Conservation (phyloP, 2,113 vertebrate genomes). For the Paramormyrops kingsleyae region DNA sequence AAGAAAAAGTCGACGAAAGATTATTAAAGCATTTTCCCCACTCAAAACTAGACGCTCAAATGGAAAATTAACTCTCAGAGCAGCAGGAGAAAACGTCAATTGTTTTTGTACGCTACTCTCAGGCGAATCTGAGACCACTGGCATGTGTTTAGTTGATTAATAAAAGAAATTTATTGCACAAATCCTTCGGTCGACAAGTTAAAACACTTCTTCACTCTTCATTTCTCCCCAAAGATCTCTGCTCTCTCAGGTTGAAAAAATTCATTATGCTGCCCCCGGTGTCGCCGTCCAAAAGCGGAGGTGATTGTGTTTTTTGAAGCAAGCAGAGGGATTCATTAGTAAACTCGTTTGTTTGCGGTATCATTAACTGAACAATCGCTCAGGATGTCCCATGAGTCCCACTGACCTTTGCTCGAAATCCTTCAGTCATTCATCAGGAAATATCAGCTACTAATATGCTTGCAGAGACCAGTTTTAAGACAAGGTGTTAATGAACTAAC, state of each 20-base stretch:
- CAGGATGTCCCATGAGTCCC: constrained; percentile 76
- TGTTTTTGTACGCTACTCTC: constrained; percentile 22
- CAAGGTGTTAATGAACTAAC: constrained; percentile 89
- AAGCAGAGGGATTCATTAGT: constrained; percentile 65
- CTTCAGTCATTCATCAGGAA: constrained; percentile 85
- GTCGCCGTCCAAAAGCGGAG: constrained; percentile 68
- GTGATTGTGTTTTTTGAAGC: constrained; percentile 69
- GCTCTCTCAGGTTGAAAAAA: constrained; percentile 75
- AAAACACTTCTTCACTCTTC: constrained; percentile 73
- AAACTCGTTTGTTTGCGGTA: constrained; percentile 81
- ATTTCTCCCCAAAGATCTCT: constrained; percentile 75
- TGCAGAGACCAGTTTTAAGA: constrained; percentile 95
- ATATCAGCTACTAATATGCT: constrained; percentile 83
- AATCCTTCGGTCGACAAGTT: constrained; percentile 69
- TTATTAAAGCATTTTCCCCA: neutral
- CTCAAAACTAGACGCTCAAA: neutral
- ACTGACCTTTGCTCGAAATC: constrained; percentile 79
- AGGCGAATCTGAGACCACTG: constrained; percentile 39
- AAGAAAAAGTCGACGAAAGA: neutral
- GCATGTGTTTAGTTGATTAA: constrained; percentile 66
- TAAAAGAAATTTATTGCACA: constrained; percentile 75
- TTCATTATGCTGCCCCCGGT: constrained; percentile 73
- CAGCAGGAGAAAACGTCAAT: constrained; percentile 16
- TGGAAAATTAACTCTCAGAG: constrained; percentile 13
- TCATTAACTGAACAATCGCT: constrained; percentile 84